phyloP scores from a whole-genome alignment of 37 sponge, comb jelly and placozoan genomes.

The Halisarca cf. caerulea region DNA sequence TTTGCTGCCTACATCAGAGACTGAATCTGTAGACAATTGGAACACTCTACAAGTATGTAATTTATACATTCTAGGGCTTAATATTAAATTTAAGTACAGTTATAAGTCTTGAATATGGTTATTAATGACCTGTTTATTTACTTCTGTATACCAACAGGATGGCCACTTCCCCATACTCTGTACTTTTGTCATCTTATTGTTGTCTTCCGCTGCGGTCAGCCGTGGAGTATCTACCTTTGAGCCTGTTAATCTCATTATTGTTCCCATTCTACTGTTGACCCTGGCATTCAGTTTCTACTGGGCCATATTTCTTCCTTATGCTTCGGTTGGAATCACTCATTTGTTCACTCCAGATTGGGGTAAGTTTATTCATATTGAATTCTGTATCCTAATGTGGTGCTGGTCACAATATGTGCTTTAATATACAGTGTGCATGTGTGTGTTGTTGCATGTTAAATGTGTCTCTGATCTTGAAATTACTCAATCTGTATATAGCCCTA shows the following conservation, averaged over 20 bases:
- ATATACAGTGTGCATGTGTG: too few relatives aligned
- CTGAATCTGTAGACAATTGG: slow-evolving; percentile 43
- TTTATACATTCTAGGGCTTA: too few relatives aligned
- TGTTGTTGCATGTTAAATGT: too few relatives aligned
- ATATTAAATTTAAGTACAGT: too few relatives aligned
- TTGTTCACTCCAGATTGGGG: slow-evolving; percentile 87
- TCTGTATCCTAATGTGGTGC: too few relatives aligned
- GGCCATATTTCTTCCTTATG: slow-evolving; percentile 73
- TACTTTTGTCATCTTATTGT: slow-evolving; percentile 44
- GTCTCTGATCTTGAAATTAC: too few relatives aligned
- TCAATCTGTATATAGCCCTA: too few relatives aligned
- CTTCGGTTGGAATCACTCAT: slow-evolving; percentile 66
- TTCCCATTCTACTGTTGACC: slow-evolving; percentile 68
- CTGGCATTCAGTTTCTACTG: slow-evolving; percentile 73
- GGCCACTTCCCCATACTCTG: slow-evolving; percentile 57
- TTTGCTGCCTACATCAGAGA: slow-evolving; percentile 51
- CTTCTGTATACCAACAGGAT: slow-evolving; percentile 34
- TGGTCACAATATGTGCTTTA: too few relatives aligned
- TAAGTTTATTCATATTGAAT: slow-evolving; percentile 9
- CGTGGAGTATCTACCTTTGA: slow-evolving; percentile 83
- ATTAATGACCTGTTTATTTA: not conserved
- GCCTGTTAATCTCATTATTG: slow-evolving; percentile 69
- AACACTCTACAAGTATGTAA: slow-evolving; percentile 53
- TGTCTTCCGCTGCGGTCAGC: slow-evolving; percentile 51
- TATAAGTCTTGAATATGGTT: too few relatives aligned